Evolutionary conservation across 2,113 vertebrate species (phyloP), one percentile per base, ranked within the genome.

Genomic region (Patagioenas fasciata): DNA sequence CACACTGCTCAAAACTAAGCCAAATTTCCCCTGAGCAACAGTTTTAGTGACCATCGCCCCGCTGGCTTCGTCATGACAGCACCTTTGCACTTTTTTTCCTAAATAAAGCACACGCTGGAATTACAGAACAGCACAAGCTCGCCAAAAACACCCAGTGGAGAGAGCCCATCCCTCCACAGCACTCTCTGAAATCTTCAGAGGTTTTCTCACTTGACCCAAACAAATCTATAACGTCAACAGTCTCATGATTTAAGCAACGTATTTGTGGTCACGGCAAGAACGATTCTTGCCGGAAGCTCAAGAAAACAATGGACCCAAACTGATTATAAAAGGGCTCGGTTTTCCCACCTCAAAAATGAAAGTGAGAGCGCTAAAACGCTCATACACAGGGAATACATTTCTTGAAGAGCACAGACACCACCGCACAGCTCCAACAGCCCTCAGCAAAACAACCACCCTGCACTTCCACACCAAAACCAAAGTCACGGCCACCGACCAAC

Each of bases 291-390:
- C 73, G 71, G 93, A 96, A 98, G 80, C 80, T 85, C 72, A 78
- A 53, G 84, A 92, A 97, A 97, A 96, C 94, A 93, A 92, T 95
- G 87, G 91, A 88, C 81, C 85, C 84, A 85, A 96, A 97, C 73
- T 58, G 95, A 93, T 96, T 91, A 83, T 29, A 69, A 80, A 94
- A 95, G 62, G 56, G 62, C 50, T 61, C 29, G 65, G 42, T 90
- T 89, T 95, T 96, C 82, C 93, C 80, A 95, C 94, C 86, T 96
- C 92, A 78, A 69, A 96, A 96, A 80, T 34, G 90, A 94, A 94
- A 96, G 92, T 81, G 95, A 95, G 95, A 94, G 85, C 69, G 71
- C 11, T 10, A 58, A 88, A 85, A 91, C 7, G 71, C 85, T 77
- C 44, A 6, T 2, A 34, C 34, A 23, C 11, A 18, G 36, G 26